A percentile compares a stretch with the other conserved stretches of the same genome.
phyloP scores from a whole-genome alignment of 2,888 invertebrate genomes.

The Eulithis prunata region DNA sequence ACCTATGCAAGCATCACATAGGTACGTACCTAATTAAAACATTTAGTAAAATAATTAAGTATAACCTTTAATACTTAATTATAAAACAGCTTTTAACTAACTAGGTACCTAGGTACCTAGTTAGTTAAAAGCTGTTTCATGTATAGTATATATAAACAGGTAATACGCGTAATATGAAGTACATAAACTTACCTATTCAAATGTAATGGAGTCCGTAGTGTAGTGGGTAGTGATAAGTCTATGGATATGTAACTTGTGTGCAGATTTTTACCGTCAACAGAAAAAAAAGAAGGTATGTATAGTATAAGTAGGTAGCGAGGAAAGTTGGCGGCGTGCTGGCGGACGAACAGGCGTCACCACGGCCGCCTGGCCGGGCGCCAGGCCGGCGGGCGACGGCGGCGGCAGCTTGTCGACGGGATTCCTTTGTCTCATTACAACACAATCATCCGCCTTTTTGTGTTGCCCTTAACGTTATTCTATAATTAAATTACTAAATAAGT shows the following conservation, averaged over 20 bases:
- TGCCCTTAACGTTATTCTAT: constrained; percentile 6
- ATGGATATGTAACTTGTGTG: too few species aligned
- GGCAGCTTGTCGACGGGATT: constrained; percentile 80
- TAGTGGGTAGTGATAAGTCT: constrained; percentile 30
- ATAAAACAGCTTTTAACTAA: too few species aligned
- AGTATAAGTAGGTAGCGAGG: constrained; percentile 43
- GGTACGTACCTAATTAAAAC: too few species aligned
- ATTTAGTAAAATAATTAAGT: too few species aligned
- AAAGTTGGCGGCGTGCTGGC: constrained; percentile 69
- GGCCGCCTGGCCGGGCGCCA: constrained; percentile 83
- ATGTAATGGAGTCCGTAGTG: constrained; percentile 28
- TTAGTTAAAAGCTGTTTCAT: too few species aligned
- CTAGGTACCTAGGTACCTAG: too few species aligned
- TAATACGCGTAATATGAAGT: constrained; percentile 5
- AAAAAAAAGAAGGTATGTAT: constrained; percentile 1
- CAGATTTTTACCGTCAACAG: too few species aligned
- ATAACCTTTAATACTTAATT: too few species aligned
- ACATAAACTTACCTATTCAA: not conserved
- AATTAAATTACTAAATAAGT: not conserved
- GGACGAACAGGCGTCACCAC: constrained; percentile 78
- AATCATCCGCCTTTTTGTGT: constrained; percentile 30
- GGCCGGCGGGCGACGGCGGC: constrained; percentile 82
- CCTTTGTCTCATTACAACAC: constrained; percentile 81
- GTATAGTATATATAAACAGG: too few species aligned
- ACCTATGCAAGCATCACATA: too few species aligned